Evolutionary conservation across 2,113 vertebrate species (phyloP), one percentile per base, ranked within the genome.

Genomic region (Lepus europaeus): DNA sequence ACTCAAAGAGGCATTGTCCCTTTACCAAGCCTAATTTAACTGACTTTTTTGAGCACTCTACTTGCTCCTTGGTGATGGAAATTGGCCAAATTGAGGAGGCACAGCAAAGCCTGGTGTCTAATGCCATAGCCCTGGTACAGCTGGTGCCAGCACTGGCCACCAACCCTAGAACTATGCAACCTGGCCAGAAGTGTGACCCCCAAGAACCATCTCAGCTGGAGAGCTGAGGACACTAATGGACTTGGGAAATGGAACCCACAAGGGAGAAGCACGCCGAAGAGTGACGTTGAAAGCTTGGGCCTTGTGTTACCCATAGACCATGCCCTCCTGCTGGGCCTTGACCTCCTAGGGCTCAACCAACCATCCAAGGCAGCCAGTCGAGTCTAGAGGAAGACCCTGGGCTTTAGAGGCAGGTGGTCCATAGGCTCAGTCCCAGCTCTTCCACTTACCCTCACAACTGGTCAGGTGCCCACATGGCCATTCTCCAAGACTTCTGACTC

Each of bases 1-100:
- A 98, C 98, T 98, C 98, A 98, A 92, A 98, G 97, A 97, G 45
- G 96, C 98, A 97, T 95, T 76, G 95, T 98, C 97, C 97, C 98
- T 96, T 97, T 95, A 97, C 97, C 86, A 87, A 98, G 97, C 97
- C 97, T 98, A 98, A 98, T 98, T 98, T 97, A 97, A 97, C 97
- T 59, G 95, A 93, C 88, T 97, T 94, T 96, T 93, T 12, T 1
- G 93, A 92, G 93, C 79, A 1, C 91, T 68, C 70, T 6, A 51
- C 79, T 96, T 6, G 49, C 79, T 96, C 87, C 29, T 17, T 36
- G 97, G 95, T 20, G 25, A 45, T 87, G 93, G 82, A 39, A 97
- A 93, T 0, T 0, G 84, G 91, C 92, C 73, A 31, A 88, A 83
- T 95, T 85, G 19, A 95, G 87, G 79, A 87, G 45, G 1, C 79